A percentile compares a stretch with the other conserved stretches of the same genome.
Conservation (phyloP, 2,113 vertebrate genomes). For the Onychostoma macrolepis region DNA sequence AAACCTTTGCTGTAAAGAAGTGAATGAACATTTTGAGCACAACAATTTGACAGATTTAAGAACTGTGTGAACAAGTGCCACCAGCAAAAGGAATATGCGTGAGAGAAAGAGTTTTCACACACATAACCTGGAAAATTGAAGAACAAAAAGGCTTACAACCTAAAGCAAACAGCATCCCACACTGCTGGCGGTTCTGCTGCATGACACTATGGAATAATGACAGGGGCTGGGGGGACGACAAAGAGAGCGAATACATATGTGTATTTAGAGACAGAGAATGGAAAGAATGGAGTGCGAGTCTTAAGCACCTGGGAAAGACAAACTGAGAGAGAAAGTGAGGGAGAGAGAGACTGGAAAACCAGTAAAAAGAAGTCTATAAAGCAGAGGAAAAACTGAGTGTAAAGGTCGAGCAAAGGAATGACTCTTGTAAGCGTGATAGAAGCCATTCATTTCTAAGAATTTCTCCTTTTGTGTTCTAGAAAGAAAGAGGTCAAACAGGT, state of each 20-base stretch:
- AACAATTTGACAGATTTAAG: background rate
- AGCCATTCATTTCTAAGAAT: background rate
- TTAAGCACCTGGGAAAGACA: slow-evolving; percentile 25
- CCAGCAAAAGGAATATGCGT: background rate
- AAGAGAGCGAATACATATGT: slow-evolving; percentile 10
- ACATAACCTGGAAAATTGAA: slow-evolving; percentile 33
- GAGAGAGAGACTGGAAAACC: slow-evolving; percentile 26
- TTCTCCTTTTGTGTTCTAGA: slow-evolving; percentile 13
- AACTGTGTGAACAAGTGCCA: background rate
- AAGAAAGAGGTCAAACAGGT: background rate
- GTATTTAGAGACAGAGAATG: slow-evolving; percentile 20
- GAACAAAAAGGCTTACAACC: slow-evolving; percentile 39
- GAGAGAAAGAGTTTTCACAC: slow-evolving; percentile 27
- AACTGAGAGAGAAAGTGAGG: background rate
- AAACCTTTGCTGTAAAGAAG: background rate
- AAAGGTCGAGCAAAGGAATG: background rate
- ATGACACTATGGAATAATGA: slow-evolving; percentile 50
- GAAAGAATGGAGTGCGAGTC: slow-evolving; percentile 40
- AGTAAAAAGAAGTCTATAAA: slow-evolving; percentile 41
- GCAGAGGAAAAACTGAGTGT: slow-evolving; percentile 41
- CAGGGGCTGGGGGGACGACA: background rate
- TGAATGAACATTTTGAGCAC: background rate
- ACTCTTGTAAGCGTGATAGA: background rate
- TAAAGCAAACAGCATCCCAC: slow-evolving; percentile 40
- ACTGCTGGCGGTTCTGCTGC: slow-evolving; percentile 21